phyloP scores from a whole-genome alignment of 1,140 invertebrate genomes.

The Sogatella furcifera region DNA sequence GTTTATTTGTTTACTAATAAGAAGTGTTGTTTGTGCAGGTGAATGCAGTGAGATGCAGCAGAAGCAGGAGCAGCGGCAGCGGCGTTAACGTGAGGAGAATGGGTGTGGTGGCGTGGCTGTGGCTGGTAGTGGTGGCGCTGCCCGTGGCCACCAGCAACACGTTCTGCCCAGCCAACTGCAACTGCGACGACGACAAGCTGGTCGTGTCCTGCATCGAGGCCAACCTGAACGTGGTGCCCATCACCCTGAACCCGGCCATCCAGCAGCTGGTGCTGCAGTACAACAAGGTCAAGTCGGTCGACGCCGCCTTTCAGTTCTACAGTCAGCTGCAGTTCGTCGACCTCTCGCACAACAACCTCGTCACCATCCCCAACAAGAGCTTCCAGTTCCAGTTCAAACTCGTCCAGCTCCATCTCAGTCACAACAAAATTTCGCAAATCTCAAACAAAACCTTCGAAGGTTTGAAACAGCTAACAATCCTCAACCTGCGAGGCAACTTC shows the following conservation, averaged over 20 bases:
- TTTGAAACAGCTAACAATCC: slow-evolving; percentile 59
- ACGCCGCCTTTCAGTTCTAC: slow-evolving; percentile 79
- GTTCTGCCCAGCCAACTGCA: slow-evolving; percentile 66
- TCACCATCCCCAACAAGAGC: slow-evolving; percentile 62
- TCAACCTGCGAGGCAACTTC: slow-evolving; percentile 73
- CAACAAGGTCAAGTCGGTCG: slow-evolving; percentile 77
- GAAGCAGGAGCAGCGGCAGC: no score
- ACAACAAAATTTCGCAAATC: slow-evolving; percentile 73
- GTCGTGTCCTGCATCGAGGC: slow-evolving; percentile 77
- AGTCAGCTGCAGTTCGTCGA: slow-evolving; percentile 71
- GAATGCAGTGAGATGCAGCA: no score
- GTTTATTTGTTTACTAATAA: no score
- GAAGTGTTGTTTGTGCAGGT: no score
- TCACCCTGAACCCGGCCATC: slow-evolving; percentile 81
- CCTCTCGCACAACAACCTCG: slow-evolving; percentile 69
- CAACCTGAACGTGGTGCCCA: slow-evolving; percentile 77
- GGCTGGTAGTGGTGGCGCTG: slow-evolving; percentile 17
- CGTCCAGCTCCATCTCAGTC: slow-evolving; percentile 67
- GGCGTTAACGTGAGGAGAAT: background rate
- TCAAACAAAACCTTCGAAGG: slow-evolving; percentile 69
- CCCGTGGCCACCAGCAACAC: slow-evolving; percentile 21
- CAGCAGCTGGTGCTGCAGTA: slow-evolving; percentile 70
- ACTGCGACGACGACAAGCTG: slow-evolving; percentile 77
- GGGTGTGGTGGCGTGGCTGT: background rate
- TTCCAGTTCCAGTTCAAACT: slow-evolving; percentile 70